Evolutionary conservation across 23 tunicate species (phyloP), one percentile per base, ranked within the genome.

Genomic region (Trididemnum nubilum): DNA sequence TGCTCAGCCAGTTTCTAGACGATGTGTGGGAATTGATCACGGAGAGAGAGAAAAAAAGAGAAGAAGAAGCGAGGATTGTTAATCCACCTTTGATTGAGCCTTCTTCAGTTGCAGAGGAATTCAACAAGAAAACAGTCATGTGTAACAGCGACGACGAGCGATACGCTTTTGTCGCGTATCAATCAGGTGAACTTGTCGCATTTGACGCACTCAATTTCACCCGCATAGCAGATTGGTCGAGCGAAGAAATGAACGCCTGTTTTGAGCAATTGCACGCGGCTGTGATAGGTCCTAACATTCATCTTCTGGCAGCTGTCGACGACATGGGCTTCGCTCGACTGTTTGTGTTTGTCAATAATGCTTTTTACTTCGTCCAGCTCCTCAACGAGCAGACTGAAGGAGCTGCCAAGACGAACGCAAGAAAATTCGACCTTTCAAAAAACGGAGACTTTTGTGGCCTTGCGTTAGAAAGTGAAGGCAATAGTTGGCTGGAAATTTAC

Each of bases 301-400:
- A 88, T 66, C 29, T 88, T 24, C 18, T 93, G 18, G 82, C 86
- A 12, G 38, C 76, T 2, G 72, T 93, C 72, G 98, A 93, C 70
- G 98, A 93, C 75, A 93, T 93, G 98, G 98, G 98, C 12, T 93
- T 87, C 71, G 86, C 83, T 4, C 63, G 80, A 30, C 29, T 93
- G 34, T 33, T 88, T 30, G 58, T 84, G 4, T 73, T 83, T 79
- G 89, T 72, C 21, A 36, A 67, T 33, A 84, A 93, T 12, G 66
- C 73, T 9, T 84, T 93, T 65, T 80, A 80, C 38, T 35, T 64
- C 5, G 44, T 93, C 7, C 67, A 78, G 15, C 31, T 84, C 1
- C 5, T 93, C 32, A 93, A 93, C 65, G 93, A 85, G 37, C 84
- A 83, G 29, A 40, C 59, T 9, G 98, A 93, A 58, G 89, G 93